These are phyloP conservation scores for Cheirogaleus medius DNA, from an alignment of 2,113 vertebrate species.

Conservation along the genomic window DNA sequence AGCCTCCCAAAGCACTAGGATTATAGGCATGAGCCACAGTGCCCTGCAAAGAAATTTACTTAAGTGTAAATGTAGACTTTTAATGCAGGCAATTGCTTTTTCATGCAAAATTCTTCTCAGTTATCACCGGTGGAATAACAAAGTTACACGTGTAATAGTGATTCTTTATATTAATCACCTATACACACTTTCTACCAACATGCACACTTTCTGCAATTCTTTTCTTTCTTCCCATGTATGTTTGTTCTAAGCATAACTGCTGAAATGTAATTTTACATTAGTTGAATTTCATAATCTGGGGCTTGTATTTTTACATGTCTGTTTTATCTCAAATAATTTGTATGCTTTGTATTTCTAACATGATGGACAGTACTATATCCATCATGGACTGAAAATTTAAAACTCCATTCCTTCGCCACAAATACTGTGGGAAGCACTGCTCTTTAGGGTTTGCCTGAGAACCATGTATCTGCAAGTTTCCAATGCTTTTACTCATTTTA, in stretches of 20 bases:
- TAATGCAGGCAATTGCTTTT: neutral
- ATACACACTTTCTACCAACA: neutral
- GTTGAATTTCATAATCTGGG: neutral
- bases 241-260: neutral
- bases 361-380: neutral
- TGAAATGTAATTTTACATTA: neutral
- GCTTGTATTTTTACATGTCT: neutral
- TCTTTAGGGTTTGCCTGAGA: neutral
- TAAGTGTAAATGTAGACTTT: neutral
- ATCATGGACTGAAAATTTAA: neutral
- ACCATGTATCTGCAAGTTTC: neutral
- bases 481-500: neutral
- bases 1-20: no score
- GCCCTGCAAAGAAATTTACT: neutral
- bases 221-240: neutral
- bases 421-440: neutral
- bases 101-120: neutral
- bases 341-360: neutral
- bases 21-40: no score
- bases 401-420: neutral
- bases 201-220: neutral
- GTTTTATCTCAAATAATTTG: neutral
- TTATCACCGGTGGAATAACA: neutral
- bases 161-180: neutral
- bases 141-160: neutral